phyloP scores from a whole-genome alignment of 2,113 vertebrate species.

The Daphoenositta chrysoptera region DNA sequence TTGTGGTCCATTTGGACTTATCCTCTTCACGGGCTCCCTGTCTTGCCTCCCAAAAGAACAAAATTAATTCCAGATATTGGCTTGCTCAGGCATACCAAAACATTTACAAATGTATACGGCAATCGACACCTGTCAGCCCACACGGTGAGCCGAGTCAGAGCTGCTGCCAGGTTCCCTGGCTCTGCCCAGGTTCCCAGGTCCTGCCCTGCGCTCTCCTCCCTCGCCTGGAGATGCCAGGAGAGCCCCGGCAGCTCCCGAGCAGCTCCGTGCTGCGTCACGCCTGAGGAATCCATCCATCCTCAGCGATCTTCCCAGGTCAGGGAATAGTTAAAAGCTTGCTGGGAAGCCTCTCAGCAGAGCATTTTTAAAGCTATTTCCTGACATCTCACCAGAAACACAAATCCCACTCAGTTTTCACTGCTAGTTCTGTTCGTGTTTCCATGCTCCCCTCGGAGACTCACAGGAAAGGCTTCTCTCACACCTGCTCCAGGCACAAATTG shows the following conservation, averaged over 20 bases:
- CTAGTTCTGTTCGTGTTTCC: slow-evolving; percentile 42
- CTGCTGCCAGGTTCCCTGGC: not conserved
- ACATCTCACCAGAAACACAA: slow-evolving; percentile 57
- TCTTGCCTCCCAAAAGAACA: slow-evolving; percentile 39
- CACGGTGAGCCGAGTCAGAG: slow-evolving; percentile 9
- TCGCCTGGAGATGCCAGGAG: not conserved
- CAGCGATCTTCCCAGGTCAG: not conserved
- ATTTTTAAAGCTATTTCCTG: slow-evolving; percentile 47
- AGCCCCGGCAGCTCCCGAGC: not conserved
- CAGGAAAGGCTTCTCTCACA: slow-evolving; percentile 51
- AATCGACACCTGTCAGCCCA: slow-evolving; percentile 43
- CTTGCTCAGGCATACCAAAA: slow-evolving; percentile 46
- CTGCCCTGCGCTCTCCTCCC: not conserved
- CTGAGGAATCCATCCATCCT: not conserved
- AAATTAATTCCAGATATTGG: slow-evolving; percentile 37
- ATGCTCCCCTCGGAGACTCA: slow-evolving; percentile 24
- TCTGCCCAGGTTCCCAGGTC: not conserved
- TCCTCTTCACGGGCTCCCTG: not conserved
- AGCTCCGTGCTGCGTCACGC: not conserved
- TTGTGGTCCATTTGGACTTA: not conserved
- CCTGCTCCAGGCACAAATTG: slow-evolving; percentile 12
- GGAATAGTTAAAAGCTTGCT: slow-evolving; percentile 20
- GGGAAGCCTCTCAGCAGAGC: slow-evolving; percentile 42
- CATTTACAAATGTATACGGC: slow-evolving; percentile 54
- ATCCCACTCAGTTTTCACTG: slow-evolving; percentile 59